phyloP scores from a whole-genome alignment of 2,888 invertebrate genomes.

The Agrypnus murinus region DNA sequence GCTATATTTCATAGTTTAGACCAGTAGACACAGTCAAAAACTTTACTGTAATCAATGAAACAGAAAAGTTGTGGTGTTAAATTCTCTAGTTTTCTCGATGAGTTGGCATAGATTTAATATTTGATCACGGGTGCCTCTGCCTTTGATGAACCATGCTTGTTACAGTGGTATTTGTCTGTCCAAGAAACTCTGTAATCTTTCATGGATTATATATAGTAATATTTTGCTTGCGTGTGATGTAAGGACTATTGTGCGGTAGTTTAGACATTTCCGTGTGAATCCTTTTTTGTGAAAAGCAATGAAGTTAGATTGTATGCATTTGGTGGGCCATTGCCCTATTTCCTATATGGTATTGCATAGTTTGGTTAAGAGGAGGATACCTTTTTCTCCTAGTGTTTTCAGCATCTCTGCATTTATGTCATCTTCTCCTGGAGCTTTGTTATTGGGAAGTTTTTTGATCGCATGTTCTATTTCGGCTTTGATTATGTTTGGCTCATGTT shows the following conservation, averaged over 20 bases:
- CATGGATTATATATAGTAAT: slow-evolving; percentile 8
- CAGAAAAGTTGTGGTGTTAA: background rate
- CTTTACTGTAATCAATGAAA: slow-evolving; percentile 12
- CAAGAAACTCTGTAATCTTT: background rate
- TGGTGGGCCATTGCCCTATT: background rate
- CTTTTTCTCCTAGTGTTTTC: slow-evolving; percentile 3
- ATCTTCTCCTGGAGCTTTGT: slow-evolving; percentile 1
- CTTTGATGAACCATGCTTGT: slow-evolving; percentile 4
- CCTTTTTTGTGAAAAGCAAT: background rate
- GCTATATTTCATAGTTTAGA: no score
- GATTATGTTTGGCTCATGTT: slow-evolving; percentile 3
- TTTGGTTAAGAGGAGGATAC: background rate
- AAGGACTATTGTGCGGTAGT: slow-evolving; percentile 7
- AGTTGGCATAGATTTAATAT: slow-evolving; percentile 2
- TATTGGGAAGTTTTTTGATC: slow-evolving; percentile 3
- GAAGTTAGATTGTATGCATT: background rate
- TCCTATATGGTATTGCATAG: slow-evolving; percentile 2
- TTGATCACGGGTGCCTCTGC: background rate
- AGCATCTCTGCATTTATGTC: slow-evolving; percentile 4
- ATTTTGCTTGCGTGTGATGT: no score
- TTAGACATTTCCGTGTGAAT: background rate
- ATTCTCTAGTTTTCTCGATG: background rate
- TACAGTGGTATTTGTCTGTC: background rate
- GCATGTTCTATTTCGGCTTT: slow-evolving; percentile 2
- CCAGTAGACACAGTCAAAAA: slow-evolving; percentile 13